Evolutionary conservation across 2,888 invertebrate genomes (phyloP).

Genomic region (Lithophane socia): DNA sequence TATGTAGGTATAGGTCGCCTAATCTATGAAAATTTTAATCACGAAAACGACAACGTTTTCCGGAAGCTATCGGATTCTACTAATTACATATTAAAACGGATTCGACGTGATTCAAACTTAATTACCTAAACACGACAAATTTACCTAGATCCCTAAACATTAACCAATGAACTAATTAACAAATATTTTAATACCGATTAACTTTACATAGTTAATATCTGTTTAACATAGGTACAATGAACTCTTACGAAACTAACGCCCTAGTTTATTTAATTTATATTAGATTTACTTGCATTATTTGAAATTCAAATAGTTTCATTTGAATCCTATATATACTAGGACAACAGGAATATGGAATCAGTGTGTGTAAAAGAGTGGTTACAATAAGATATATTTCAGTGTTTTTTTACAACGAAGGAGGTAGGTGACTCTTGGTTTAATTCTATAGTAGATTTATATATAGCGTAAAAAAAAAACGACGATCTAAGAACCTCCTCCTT

Average conservation of each 20-base stretch:
- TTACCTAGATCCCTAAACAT: conserved; percentile 42
- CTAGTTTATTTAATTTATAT: conserved; percentile 44
- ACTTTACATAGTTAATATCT: conserved; percentile 43
- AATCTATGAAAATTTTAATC: not conserved
- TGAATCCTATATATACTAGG: conserved; percentile 50
- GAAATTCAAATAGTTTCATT: conserved; percentile 56
- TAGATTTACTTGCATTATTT: conserved; percentile 50
- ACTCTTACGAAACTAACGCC: conserved; percentile 58
- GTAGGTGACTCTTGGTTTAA: conserved; percentile 45
- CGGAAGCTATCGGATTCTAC: not conserved
- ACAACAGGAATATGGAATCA: conserved; percentile 27
- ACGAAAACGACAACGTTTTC: too few relatives aligned
- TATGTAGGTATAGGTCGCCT: not conserved
- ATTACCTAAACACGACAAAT: conserved; percentile 27
- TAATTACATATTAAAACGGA: not conserved
- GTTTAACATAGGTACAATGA: conserved; percentile 57
- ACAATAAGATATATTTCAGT: conserved; percentile 39
- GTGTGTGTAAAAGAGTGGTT: conserved; percentile 42
- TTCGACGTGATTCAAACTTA: not conserved
- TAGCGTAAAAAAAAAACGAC: too few relatives aligned
- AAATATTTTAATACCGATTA: conserved; percentile 40
- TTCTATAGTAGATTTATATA: too few relatives aligned
- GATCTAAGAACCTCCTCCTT: too few relatives aligned
- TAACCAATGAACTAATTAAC: conserved; percentile 51
- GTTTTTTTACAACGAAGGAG: conserved; percentile 41